Conservation (phyloP, 2,113 vertebrate genomes). For the Bambusicola thoracicus region DNA sequence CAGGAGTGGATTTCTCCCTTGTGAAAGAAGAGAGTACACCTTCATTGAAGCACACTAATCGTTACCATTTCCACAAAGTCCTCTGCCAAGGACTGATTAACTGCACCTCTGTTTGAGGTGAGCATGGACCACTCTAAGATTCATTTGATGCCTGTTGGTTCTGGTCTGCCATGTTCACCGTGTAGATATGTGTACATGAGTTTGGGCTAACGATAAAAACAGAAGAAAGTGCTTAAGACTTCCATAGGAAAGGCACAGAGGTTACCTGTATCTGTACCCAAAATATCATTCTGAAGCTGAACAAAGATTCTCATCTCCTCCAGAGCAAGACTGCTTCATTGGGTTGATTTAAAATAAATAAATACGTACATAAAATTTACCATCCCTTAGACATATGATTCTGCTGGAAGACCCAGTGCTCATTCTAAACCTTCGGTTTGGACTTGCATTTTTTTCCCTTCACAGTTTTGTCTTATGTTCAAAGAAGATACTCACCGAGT, state of each 20-base stretch:
- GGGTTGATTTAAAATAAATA: background rate
- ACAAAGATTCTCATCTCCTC: background rate
- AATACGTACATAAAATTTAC: background rate
- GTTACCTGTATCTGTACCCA: background rate
- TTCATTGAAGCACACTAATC: background rate
- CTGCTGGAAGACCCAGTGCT: background rate
- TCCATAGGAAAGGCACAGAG: too few relatives aligned
- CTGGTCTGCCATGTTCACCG: background rate
- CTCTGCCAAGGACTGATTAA: background rate
- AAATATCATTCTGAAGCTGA: background rate
- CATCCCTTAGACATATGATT: background rate
- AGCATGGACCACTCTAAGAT: background rate
- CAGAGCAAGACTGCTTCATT: background rate
- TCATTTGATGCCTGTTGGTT: background rate
- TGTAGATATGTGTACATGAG: background rate
- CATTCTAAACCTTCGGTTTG: background rate
- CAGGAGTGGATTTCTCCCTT: background rate
- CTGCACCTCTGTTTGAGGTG: background rate
- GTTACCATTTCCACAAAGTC: background rate
- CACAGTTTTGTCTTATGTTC: background rate
- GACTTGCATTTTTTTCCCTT: too few relatives aligned
- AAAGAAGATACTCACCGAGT: conserved; percentile 77
- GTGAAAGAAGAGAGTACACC: background rate
- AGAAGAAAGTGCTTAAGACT: background rate
- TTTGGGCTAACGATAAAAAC: background rate